Percentiles rank a stretch among this genome's conserved stretches.
Evolutionary conservation across 2,888 invertebrate species (phyloP).

Genomic region (Mesorhabditis belari): DNA sequence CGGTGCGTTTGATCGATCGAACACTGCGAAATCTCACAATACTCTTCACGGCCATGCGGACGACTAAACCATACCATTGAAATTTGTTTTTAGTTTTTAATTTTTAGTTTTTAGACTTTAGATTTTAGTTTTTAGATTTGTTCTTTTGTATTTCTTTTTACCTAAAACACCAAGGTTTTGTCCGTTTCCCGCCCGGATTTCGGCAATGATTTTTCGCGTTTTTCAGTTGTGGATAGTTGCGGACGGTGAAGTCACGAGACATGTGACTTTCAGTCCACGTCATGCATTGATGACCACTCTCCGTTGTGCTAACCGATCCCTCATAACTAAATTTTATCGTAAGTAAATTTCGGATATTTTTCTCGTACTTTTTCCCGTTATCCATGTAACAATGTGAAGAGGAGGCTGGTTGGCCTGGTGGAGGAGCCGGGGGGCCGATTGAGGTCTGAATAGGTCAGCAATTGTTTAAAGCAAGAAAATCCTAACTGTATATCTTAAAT

Average conservation of each 20-base stretch:
- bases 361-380: slow-evolving; percentile 60
- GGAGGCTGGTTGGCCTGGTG: slow-evolving; percentile 53
- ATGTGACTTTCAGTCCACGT: slow-evolving; percentile 32
- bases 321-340: slow-evolving; percentile 62
- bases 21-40: slow-evolving; percentile 67
- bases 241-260: slow-evolving; percentile 55
- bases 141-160: no score
- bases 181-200: slow-evolving; percentile 66
- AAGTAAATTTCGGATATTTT: slow-evolving; percentile 58
- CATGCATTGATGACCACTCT: slow-evolving; percentile 32
- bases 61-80: slow-evolving; percentile 25
- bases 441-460: no score
- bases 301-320: slow-evolving; percentile 63
- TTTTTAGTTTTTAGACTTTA: no score
- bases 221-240: slow-evolving; percentile 75
- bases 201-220: slow-evolving; percentile 75
- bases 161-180: slow-evolving; percentile 32
- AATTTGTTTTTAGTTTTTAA: no score
- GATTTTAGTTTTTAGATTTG: no score
- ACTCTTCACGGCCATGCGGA: slow-evolving; percentile 65
- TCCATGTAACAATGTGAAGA: slow-evolving; percentile 84
- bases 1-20: slow-evolving; percentile 17
- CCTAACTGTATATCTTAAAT: no score
- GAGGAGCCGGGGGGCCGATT: no score
- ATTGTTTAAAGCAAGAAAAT: no score